Conservation (phyloP, 2,113 vertebrate species). For the Euleptes europaea region DNA sequence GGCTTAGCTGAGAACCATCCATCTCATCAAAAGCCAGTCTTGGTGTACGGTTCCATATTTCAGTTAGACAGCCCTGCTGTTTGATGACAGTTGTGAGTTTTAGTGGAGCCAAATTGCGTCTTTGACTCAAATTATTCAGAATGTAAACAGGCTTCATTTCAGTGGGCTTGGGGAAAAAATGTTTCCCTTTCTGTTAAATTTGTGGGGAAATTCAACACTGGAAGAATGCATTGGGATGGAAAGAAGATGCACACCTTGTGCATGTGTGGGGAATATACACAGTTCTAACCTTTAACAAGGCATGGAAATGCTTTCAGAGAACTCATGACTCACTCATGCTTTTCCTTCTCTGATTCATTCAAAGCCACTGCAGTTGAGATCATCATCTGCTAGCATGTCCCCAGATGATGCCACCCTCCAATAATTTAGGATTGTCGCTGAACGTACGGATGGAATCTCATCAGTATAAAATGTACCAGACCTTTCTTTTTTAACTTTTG, state of each 20-base stretch:
- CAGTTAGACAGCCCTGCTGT: slow-evolving; percentile 36
- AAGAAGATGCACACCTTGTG: background rate
- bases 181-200: background rate
- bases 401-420: no score
- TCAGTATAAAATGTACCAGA: background rate
- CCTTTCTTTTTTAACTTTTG: background rate
- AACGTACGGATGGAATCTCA: background rate
- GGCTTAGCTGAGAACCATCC: slow-evolving; percentile 56
- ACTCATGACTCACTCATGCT: background rate
- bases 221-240: background rate
- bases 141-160: background rate
- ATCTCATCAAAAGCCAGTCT: slow-evolving; percentile 51
- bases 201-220: background rate
- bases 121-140: slow-evolving; percentile 4
- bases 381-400: background rate
- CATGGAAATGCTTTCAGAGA: background rate
- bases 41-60: slow-evolving; percentile 54
- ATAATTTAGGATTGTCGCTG: background rate
- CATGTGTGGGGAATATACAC: background rate
- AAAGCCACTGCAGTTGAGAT: background rate
- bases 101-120: background rate
- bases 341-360: background rate
- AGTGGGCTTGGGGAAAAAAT: background rate
- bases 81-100: slow-evolving; percentile 22
- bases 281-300: background rate